A percentile compares a stretch with the other conserved stretches of the same genome.
Evolutionary conservation across 2,888 invertebrate species (phyloP).

Genomic region (Pachymerium ferrugineum): DNA sequence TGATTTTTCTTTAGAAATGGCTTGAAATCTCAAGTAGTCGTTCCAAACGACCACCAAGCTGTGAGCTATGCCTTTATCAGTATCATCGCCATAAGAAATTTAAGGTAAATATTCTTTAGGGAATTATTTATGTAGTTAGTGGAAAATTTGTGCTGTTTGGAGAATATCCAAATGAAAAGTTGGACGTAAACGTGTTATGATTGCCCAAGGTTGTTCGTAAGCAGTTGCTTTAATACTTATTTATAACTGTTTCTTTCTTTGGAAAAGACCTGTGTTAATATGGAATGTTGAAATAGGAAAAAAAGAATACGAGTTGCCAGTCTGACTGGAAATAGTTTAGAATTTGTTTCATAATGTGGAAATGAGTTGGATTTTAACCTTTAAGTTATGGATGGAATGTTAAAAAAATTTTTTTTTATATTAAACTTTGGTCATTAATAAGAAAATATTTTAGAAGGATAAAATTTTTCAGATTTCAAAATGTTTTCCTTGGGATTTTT

Average conservation of each 20-base stretch:
- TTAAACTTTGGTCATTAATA: too few species aligned
- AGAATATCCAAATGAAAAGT: not conserved
- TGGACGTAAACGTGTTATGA: not conserved
- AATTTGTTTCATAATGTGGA: not conserved
- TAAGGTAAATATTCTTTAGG: slow-evolving; percentile 45
- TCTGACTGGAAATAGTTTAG: not conserved
- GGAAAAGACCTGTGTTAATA: not conserved
- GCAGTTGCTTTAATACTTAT: not conserved
- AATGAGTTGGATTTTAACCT: not conserved
- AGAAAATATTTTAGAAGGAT: too few species aligned
- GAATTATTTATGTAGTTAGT: not conserved
- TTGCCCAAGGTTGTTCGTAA: not conserved
- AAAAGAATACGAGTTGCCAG: not conserved
- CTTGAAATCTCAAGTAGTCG: slow-evolving; percentile 51
- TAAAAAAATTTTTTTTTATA: too few species aligned
- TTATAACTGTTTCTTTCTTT: not conserved
- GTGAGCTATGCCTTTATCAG: slow-evolving; percentile 54
- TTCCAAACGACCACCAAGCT: slow-evolving; percentile 50
- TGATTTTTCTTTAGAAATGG: slow-evolving; percentile 50
- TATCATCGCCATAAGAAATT: slow-evolving; percentile 52
- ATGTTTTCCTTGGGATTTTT: too few species aligned
- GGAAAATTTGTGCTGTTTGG: not conserved
- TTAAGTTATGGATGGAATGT: not conserved
- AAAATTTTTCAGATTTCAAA: too few species aligned
- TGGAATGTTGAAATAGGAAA: not conserved